Conservation (phyloP, 2,888 invertebrate genomes). For the Eumerus sabulonum region DNA sequence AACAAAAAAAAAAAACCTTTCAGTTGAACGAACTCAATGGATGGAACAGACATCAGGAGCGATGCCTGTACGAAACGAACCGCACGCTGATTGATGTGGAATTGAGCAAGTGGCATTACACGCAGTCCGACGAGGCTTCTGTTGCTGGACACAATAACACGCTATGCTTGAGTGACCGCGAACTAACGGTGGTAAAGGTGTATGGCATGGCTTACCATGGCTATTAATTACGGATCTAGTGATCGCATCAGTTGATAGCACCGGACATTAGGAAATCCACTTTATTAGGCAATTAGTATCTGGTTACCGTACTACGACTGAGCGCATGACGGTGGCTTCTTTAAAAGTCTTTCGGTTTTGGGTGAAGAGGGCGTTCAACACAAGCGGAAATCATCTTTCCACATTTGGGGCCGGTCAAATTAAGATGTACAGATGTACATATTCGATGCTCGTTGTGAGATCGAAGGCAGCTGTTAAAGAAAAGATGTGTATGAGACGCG, state of each 20-base stretch:
- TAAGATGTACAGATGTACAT: constrained; percentile 6
- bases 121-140: constrained; percentile 17
- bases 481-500: background rate
- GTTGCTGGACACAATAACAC: constrained; percentile 12
- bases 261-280: constrained; percentile 64
- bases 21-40: constrained; percentile 39
- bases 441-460: background rate
- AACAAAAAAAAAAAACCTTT: constrained; percentile 24
- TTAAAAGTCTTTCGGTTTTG: constrained; percentile 26
- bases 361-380: constrained; percentile 22
- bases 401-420: constrained; percentile 27
- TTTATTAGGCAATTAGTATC: constrained; percentile 66
- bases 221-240: constrained; percentile 61
- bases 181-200: background rate
- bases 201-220: constrained; percentile 25
- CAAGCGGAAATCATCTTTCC: constrained; percentile 56
- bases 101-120: constrained; percentile 46
- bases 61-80: constrained; percentile 13
- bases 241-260: constrained; percentile 46
- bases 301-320: constrained; percentile 37
- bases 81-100: constrained; percentile 37
- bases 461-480: constrained; percentile 11
- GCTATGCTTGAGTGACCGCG: constrained; percentile 44
- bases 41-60: background rate
- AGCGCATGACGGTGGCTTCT: background rate